A percentile compares a stretch with the other conserved stretches of the same genome.
Evolutionary conservation across 2,797 vertebrate genomes (phyloP).

Genomic region (Arctocebus calabarensis): DNA sequence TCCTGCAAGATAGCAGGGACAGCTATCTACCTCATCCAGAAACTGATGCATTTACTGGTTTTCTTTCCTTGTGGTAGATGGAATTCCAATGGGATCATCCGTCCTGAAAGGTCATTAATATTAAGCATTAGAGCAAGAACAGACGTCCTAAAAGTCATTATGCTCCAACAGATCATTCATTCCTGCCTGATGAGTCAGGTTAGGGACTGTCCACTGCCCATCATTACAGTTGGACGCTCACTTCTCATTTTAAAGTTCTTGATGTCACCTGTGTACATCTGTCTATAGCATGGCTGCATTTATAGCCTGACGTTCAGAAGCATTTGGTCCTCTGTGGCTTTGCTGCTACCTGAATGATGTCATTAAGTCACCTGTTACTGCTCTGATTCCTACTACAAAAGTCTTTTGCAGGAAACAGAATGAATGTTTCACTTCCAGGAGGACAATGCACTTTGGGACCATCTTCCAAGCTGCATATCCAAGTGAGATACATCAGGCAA

Average conservation of each 20-base stretch:
- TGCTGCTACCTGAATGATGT: background rate
- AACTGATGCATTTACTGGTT: conserved; percentile 15
- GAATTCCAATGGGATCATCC: conserved; percentile 24
- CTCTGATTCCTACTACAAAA: background rate
- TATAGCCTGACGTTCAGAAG: background rate
- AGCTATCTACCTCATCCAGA: conserved; percentile 51
- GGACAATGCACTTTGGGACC: background rate
- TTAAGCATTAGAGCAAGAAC: conserved; percentile 7
- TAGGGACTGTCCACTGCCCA: conserved; percentile 1
- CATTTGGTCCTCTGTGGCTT: background rate
- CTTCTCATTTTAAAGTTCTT: background rate
- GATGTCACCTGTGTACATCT: conserved; percentile 18
- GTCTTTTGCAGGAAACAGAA: background rate
- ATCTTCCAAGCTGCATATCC: background rate
- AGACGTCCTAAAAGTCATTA: conserved; percentile 54
- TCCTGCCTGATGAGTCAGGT: conserved; percentile 43
- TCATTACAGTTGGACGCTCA: background rate
- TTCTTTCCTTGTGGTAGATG: conserved; percentile 29
- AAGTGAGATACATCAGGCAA: background rate
- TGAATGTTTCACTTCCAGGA: background rate
- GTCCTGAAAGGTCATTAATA: conserved; percentile 53
- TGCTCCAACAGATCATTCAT: conserved; percentile 59
- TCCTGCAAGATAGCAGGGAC: conserved; percentile 29
- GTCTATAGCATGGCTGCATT: background rate
- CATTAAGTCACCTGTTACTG: background rate